Evolutionary conservation across 2,797 vertebrate species (phyloP).

Genomic region (Masticophis lateralis): DNA sequence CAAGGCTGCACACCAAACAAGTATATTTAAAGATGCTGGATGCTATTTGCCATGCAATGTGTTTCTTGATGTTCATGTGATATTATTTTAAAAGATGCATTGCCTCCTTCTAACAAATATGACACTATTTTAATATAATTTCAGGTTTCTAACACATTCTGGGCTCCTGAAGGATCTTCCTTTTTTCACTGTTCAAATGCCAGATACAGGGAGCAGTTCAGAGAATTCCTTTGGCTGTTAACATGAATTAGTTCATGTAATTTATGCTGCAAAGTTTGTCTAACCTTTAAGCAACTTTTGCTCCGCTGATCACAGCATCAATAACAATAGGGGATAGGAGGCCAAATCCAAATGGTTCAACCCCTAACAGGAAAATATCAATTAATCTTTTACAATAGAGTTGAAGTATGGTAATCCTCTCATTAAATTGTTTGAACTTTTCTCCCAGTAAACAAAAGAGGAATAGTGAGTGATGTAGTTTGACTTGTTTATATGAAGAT

Average conservation of each 20-base stretch:
- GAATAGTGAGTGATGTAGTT: constrained; percentile 82
- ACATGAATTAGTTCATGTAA: constrained; percentile 68
- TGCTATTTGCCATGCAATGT: constrained; percentile 49
- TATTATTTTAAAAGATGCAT: constrained; percentile 44
- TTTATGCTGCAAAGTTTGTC: constrained; percentile 73
- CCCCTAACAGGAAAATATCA: constrained; percentile 89
- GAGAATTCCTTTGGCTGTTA: constrained; percentile 53
- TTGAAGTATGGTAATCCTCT: constrained; percentile 88
- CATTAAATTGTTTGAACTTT: constrained; percentile 85
- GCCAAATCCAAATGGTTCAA: constrained; percentile 77
- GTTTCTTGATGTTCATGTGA: constrained; percentile 52
- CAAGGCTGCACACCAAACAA: constrained; percentile 73
- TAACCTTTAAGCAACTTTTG: constrained; percentile 75
- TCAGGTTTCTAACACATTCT: constrained; percentile 38
- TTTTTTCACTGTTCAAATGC: constrained; percentile 55
- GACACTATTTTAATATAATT: constrained; percentile 30
- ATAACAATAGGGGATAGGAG: constrained; percentile 72
- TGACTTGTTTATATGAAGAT: constrained; percentile 83
- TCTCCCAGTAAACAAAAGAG: constrained; percentile 81
- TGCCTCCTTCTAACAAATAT: constrained; percentile 51
- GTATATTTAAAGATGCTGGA: constrained; percentile 69
- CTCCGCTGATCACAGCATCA: constrained; percentile 76
- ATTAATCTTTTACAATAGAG: constrained; percentile 86
- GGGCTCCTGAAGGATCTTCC: constrained; percentile 43
- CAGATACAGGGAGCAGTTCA: constrained; percentile 44